Evolutionary conservation across 2,113 vertebrate genomes (phyloP).

Genomic region (Hassar affinis): DNA sequence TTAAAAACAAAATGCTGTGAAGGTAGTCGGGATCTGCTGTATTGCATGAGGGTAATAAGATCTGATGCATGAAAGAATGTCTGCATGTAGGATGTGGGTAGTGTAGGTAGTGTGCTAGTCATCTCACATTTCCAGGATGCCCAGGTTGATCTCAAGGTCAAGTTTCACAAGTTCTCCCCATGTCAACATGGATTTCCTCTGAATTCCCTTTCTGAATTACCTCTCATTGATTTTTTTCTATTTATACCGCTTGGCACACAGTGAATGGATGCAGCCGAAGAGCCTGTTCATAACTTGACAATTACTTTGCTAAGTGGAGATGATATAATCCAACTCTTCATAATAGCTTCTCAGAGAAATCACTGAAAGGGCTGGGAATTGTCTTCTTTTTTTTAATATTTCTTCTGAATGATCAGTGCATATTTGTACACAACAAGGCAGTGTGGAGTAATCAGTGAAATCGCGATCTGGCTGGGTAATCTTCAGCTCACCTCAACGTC

Average conservation of each 20-base stretch:
- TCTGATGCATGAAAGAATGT: neutral
- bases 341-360: neutral
- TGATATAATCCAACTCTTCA: neutral
- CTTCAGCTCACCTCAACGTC: neutral
- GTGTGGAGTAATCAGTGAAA: conserved; percentile 24
- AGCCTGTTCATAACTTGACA: neutral
- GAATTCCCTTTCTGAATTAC: neutral
- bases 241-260: neutral
- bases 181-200: neutral
- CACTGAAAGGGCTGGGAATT: neutral
- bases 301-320: neutral
- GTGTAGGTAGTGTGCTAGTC: neutral
- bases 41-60: neutral
- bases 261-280: neutral
- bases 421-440: neutral
- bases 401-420: neutral
- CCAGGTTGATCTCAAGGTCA: neutral
- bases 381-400: neutral
- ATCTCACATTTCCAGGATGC: neutral
- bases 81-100: neutral
- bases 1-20: neutral
- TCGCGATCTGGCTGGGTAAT: neutral
- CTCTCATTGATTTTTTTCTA: neutral
- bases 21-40: neutral
- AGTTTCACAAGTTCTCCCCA: neutral